Base-by-base conservation (phyloP, 2,113 vertebrate genomes). In the Callithrix jacchus region DNA sequence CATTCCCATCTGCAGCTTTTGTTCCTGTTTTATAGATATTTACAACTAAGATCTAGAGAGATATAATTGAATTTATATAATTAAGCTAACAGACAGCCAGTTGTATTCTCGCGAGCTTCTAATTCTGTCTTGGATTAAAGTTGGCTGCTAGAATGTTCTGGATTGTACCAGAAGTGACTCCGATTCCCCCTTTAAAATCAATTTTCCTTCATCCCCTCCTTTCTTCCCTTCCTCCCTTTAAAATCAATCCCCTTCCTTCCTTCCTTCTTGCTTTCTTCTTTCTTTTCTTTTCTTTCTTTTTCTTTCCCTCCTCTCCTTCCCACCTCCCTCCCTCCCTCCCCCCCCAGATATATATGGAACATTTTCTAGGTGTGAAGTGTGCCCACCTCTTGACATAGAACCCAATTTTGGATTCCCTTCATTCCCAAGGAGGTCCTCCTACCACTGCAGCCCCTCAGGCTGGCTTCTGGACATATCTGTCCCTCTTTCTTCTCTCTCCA, bases 21-120 rank as follows among this genome's bases (percentile, higher is more conserved):
- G 25, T n/a, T 93, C 32, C 84, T 56, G 2, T 23, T 54, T 79
- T 76, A 88, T 11, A 93, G 54, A 18, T 49, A 52, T 23, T 47
- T 82, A 21, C 70, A 70, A 40, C 9, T 70, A 71, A 89, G 52
- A 68, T 16, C 40, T 37, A 40, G 23, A 91, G 70, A 80, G 25
- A n/a, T 42, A 85, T 6, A 37, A 20, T 12, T 47, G n/a, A 88
- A 85, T 91, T 83, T 79, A 56, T 35, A 47, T 73, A 56, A 87
- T 68, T 80, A 95, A 85, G 35, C 64, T 54, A 85, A 89, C 47
- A 87, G 35, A 52, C 20, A 81, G 83, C 54, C 58, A 83, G 37
- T n/a, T 58, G 27, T 66, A 40, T 18, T 18, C 37, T 37, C 61
- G 18, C 16, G 58, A 94, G 23, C 58, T 52, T 84, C 70, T 64